Evolutionary conservation across 2,113 vertebrate species (phyloP).

Genomic region (Takifugu flavidus): DNA sequence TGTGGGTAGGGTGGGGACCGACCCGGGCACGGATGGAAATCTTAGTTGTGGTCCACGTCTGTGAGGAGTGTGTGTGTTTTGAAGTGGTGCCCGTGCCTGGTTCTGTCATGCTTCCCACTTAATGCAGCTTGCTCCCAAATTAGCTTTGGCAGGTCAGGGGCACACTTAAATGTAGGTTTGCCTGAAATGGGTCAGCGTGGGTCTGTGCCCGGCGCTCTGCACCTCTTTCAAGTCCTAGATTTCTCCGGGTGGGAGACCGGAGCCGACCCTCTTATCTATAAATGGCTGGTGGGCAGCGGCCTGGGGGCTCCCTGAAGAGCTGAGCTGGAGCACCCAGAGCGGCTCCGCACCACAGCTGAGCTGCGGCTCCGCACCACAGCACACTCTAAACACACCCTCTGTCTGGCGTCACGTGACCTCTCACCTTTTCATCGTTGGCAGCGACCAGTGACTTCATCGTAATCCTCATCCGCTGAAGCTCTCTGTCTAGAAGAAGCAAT

Average conservation of each 20-base stretch:
- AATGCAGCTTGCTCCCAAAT: conserved; percentile 66
- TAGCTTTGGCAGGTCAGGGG: conserved; percentile 66
- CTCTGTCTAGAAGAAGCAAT: conserved; percentile 81
- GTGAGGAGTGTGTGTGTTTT: conserved; percentile 58
- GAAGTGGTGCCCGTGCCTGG: conserved; percentile 62
- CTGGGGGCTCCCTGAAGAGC: conserved; percentile 19
- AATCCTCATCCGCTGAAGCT: conserved; percentile 85
- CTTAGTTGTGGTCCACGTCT: conserved; percentile 61
- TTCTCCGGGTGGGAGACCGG: conserved; percentile 46
- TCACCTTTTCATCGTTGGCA: conserved; percentile 94
- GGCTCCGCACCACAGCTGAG: no score
- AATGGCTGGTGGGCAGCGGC: conserved; percentile 27
- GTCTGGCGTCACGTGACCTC: not conserved
- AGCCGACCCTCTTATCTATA: conserved; percentile 64
- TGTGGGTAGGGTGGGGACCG: conserved; percentile 44
- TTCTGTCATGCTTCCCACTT: conserved; percentile 60
- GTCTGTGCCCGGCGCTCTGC: conserved; percentile 46
- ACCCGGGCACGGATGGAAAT: conserved; percentile 40
- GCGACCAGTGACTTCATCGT: conserved; percentile 87
- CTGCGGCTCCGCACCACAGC: no score
- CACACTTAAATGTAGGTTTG: conserved; percentile 67
- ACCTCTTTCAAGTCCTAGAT: conserved; percentile 54
- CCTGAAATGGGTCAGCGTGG: conserved; percentile 59
- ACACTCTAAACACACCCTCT: conserved; percentile 7
- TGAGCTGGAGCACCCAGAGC: conserved; percentile 7